Conservation (phyloP, 2,888 invertebrate species). For the Seira musarum region DNA sequence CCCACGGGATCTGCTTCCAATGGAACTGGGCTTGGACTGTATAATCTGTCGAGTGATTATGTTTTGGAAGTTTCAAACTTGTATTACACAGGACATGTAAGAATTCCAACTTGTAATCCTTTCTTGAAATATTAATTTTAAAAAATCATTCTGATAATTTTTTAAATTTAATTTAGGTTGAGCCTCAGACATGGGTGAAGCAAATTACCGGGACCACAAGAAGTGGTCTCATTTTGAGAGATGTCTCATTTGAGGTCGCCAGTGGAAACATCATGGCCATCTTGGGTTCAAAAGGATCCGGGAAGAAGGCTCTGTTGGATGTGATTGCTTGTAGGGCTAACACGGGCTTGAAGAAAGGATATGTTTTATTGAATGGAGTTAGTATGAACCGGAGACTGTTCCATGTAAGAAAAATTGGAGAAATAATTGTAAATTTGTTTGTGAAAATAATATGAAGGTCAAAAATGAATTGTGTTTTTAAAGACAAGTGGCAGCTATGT, state of each 20-base stretch:
- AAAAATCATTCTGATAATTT: constrained; percentile 12
- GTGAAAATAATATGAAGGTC: not conserved
- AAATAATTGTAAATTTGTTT: constrained; percentile 74
- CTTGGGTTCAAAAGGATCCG: constrained; percentile 91
- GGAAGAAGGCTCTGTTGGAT: constrained; percentile 94
- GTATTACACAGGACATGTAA: constrained; percentile 90
- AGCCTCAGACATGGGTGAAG: constrained; percentile 84
- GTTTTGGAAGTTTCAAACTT: constrained; percentile 90
- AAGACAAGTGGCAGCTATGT: constrained; percentile 67
- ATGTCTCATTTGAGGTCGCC: constrained; percentile 91
- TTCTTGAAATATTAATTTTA: not conserved
- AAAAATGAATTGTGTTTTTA: constrained; percentile 1
- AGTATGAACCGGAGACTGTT: constrained; percentile 86
- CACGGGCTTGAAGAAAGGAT: constrained; percentile 79
- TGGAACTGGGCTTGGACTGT: constrained; percentile 43
- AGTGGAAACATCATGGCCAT: constrained; percentile 95
- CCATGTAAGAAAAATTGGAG: constrained; percentile 85
- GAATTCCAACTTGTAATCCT: constrained; percentile 69
- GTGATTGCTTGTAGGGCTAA: constrained; percentile 78
- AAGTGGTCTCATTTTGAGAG: constrained; percentile 90
- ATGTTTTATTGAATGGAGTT: constrained; percentile 88
- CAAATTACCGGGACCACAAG: constrained; percentile 83
- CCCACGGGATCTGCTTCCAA: constrained; percentile 30
- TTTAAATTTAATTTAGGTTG: constrained; percentile 77
- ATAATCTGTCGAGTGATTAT: constrained; percentile 80